A percentile compares a stretch with the other conserved stretches of the same genome.
Conservation (phyloP, 2,888 invertebrate genomes). For the Zele albiditarsus region DNA sequence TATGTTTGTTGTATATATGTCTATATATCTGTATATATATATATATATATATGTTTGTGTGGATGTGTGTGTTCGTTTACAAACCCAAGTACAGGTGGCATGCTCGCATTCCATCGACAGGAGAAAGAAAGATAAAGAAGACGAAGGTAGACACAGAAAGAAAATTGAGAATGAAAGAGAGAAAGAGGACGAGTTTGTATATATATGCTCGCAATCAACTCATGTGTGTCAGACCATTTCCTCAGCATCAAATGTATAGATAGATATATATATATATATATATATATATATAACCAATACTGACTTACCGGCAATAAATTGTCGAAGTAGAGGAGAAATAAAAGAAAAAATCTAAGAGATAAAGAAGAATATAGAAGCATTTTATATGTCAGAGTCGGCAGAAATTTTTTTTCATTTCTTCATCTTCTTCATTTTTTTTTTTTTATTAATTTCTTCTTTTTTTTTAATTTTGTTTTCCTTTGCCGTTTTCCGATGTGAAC, state of each 20-base stretch:
- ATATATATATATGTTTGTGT: background rate
- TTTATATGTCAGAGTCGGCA: slow-evolving; percentile 11
- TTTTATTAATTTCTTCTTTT: background rate
- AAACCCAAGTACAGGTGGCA: slow-evolving; percentile 56
- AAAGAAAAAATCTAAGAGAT: slow-evolving; percentile 4
- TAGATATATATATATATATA: background rate
- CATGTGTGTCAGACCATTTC: slow-evolving; percentile 23
- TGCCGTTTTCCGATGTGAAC: slow-evolving; percentile 2
- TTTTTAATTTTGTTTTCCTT: background rate
- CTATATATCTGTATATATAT: slow-evolving; percentile 8
- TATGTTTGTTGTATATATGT: slow-evolving; percentile 1
- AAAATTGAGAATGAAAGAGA: slow-evolving; percentile 5
- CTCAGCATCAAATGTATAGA: background rate
- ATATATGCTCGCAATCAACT: slow-evolving; percentile 3
- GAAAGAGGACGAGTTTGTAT: background rate
- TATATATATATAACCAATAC: background rate
- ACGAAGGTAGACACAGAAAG: slow-evolving; percentile 24
- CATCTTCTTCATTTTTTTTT: background rate
- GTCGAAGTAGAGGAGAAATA: background rate
- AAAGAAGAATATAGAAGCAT: slow-evolving; percentile 2
- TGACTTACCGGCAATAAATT: slow-evolving; percentile 9
- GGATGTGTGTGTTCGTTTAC: slow-evolving; percentile 18
- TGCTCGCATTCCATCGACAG: slow-evolving; percentile 55
- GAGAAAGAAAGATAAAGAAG: slow-evolving; percentile 25
- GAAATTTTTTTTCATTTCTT: slow-evolving; percentile 2